Evolutionary conservation across 2,888 invertebrate genomes (phyloP).

Genomic region (Lithosia quadra): DNA sequence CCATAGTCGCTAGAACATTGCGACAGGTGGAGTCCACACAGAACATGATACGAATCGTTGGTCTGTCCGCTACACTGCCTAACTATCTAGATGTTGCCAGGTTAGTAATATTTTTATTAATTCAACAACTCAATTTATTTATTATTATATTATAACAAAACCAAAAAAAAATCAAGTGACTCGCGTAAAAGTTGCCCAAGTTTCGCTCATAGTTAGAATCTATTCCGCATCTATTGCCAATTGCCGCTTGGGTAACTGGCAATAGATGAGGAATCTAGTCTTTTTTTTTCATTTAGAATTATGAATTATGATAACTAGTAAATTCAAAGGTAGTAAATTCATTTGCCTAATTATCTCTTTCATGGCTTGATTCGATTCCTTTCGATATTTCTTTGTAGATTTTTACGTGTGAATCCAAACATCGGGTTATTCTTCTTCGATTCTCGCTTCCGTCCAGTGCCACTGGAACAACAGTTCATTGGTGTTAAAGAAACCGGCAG

Average conservation of each 20-base stretch:
- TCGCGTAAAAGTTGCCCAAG: no score
- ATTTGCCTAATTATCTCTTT: background rate
- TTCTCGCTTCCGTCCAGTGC: slow-evolving; percentile 97
- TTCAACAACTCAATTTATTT: no score
- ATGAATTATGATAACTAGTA: no score
- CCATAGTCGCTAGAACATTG: slow-evolving; percentile 97
- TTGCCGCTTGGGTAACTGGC: no score
- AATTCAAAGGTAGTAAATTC: no score
- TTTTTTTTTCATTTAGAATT: no score
- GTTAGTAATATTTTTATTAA: slow-evolving; percentile 59
- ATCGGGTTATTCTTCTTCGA: slow-evolving; percentile 98
- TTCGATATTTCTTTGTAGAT: slow-evolving; percentile 76
- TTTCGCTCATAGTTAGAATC: no score
- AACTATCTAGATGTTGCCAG: slow-evolving; percentile 98
- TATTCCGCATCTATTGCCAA: no score
- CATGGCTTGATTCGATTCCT: background rate
- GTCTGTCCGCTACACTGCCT: slow-evolving; percentile 98
- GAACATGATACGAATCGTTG: slow-evolving; percentile 98
- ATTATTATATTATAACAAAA: no score
- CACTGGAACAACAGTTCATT: slow-evolving; percentile 96
- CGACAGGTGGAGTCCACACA: slow-evolving; percentile 96
- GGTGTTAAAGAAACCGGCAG: slow-evolving; percentile 91
- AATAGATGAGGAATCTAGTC: no score
- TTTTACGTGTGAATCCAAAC: slow-evolving; percentile 96
- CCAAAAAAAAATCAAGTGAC: no score